These are phyloP conservation scores for Trachelipus rathkii DNA, from an alignment of 1,140 invertebrate genomes.

Conservation along the genomic window DNA sequence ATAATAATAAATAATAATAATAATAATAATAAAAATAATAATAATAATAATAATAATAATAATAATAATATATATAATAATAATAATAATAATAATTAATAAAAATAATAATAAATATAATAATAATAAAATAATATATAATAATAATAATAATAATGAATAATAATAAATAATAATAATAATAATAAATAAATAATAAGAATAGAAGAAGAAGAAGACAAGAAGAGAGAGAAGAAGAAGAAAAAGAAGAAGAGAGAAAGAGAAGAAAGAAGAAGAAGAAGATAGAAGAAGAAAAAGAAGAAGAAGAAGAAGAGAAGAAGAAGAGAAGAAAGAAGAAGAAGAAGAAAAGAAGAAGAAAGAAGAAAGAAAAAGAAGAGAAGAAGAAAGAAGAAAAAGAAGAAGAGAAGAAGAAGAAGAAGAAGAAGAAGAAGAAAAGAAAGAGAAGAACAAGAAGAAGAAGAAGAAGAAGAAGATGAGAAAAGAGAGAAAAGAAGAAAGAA, in stretches of 20 bases:
- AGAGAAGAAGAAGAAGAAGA: not conserved
- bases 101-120: not conserved
- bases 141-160: not conserved
- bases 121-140: not conserved
- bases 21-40: no score
- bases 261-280: not conserved
- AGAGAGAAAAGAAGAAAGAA: not conserved
- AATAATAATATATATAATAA: no score
- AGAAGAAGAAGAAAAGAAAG: not conserved
- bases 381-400: not conserved
- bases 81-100: no score
- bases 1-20: no score
- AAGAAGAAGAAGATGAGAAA: constrained; percentile 2
- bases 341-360: not conserved
- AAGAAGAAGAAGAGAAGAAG: not conserved
- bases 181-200: no score
- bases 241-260: not conserved
- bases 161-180: no score
- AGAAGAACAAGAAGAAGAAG: not conserved
- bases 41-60: no score
- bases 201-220: no score
- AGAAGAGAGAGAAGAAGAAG: not conserved
- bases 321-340: not conserved
- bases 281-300: not conserved
- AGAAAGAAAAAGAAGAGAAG: not conserved